These are phyloP conservation scores for Hesperia comma DNA, from an alignment of 2,888 invertebrate species.

Conservation along the genomic window DNA sequence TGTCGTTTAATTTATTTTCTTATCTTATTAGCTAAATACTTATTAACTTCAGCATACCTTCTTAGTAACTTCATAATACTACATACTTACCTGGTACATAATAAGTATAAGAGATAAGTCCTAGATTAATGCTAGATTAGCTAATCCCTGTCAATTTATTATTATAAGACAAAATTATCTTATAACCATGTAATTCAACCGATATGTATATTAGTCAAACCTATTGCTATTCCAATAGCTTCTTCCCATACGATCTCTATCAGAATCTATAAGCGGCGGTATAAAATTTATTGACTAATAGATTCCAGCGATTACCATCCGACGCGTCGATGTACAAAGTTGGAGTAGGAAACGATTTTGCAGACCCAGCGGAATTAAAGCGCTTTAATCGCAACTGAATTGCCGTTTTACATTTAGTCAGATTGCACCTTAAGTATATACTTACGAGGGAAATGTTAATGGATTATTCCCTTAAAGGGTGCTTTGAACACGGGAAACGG, in stretches of 20 bases:
- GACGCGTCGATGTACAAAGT: conserved; percentile 35
- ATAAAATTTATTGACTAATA: conserved; percentile 36
- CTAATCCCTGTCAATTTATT: not conserved
- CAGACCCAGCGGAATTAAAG: conserved; percentile 46
- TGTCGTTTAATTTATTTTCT: no score
- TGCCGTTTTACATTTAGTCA: conserved; percentile 56
- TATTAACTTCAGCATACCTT: no score
- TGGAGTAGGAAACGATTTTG: conserved; percentile 32
- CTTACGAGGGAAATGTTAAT: conserved; percentile 70
- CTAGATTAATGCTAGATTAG: no score
- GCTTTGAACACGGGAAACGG: conserved; percentile 39
- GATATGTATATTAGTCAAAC: conserved; percentile 16
- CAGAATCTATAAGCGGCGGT: conserved; percentile 27
- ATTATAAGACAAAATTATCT: not conserved
- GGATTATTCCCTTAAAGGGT: conserved; percentile 69
- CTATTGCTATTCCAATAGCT: conserved; percentile 15
- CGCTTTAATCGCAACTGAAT: conserved; percentile 60
- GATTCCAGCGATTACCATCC: conserved; percentile 33
- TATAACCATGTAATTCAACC: not conserved
- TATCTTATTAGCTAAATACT: no score
- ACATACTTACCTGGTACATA: no score
- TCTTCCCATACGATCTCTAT: conserved; percentile 33
- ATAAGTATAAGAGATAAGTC: no score
- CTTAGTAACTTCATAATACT: no score
- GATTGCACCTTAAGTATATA: conserved; percentile 59